Conservation (phyloP, 2,113 vertebrate genomes). For the Tautogolabrus adspersus region DNA sequence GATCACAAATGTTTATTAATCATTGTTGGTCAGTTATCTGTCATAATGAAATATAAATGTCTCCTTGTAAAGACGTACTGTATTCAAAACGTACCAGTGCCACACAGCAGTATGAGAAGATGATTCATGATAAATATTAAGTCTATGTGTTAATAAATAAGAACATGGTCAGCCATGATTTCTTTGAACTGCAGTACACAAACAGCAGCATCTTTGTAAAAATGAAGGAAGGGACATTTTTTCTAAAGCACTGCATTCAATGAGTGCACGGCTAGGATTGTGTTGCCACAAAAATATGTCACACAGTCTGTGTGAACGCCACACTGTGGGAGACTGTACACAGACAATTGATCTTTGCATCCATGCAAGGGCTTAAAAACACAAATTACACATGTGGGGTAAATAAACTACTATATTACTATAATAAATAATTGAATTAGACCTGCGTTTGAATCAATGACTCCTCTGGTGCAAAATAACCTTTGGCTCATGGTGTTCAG, state of each 20-base stretch:
- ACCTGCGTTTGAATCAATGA: constrained; percentile 5
- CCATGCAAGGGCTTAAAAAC: neutral
- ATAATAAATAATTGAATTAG: constrained; percentile 12
- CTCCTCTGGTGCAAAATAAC: constrained; percentile 14
- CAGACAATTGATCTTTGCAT: constrained; percentile 10
- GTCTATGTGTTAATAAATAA: neutral
- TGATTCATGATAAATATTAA: neutral
- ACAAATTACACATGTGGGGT: neutral
- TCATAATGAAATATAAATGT: neutral
- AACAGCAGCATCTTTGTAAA: neutral
- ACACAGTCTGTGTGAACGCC: neutral
- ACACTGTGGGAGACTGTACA: constrained; percentile 10
- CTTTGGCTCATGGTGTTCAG: neutral
- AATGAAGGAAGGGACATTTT: neutral
- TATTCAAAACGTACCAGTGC: neutral
- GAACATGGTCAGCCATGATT: too few species aligned
- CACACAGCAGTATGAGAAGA: neutral
- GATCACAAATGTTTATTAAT: neutral
- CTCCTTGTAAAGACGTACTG: neutral
- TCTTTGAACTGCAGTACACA: neutral
- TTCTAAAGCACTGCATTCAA: neutral
- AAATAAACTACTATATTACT: neutral
- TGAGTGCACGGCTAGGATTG: neutral
- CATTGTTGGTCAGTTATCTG: neutral
- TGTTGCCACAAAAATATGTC: neutral